phyloP scores from a whole-genome alignment of 1,140 invertebrate genomes.

The Neodiprion pinetum region DNA sequence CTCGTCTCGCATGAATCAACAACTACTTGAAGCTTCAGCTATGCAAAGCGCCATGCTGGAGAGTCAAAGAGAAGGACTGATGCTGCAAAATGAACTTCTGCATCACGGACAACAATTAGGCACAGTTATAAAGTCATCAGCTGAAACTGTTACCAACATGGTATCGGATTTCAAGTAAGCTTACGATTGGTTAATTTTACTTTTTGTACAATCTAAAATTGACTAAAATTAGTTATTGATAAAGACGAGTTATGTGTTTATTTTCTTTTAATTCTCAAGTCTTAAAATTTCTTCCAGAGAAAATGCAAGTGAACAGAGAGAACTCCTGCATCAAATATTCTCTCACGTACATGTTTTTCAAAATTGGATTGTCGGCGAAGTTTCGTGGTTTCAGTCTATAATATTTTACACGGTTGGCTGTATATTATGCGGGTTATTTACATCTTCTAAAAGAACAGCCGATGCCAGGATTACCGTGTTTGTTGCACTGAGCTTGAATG shows the following conservation, averaged over 20 bases:
- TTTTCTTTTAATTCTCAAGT: slow-evolving; percentile 21
- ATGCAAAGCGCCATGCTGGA: slow-evolving; percentile 65
- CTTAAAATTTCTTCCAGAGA: slow-evolving; percentile 40
- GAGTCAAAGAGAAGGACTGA: slow-evolving; percentile 52
- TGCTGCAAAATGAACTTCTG: slow-evolving; percentile 49
- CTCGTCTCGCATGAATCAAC: slow-evolving; percentile 61
- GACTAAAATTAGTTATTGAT: neutral
- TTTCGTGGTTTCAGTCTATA: slow-evolving; percentile 66
- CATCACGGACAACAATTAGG: slow-evolving; percentile 48
- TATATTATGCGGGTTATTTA: slow-evolving; percentile 63
- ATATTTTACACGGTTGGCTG: slow-evolving; percentile 64
- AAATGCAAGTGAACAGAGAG: slow-evolving; percentile 63
- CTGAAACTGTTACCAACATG: slow-evolving; percentile 58
- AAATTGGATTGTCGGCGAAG: slow-evolving; percentile 64
- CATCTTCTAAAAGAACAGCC: slow-evolving; percentile 61
- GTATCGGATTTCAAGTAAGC: slow-evolving; percentile 62
- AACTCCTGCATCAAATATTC: slow-evolving; percentile 66
- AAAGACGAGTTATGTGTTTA: neutral
- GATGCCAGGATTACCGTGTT: slow-evolving; percentile 64
- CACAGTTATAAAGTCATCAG: slow-evolving; percentile 44
- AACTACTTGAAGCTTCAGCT: slow-evolving; percentile 65
- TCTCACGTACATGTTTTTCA: slow-evolving; percentile 64
- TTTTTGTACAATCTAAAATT: slow-evolving; percentile 17
- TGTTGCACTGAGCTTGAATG: slow-evolving; percentile 59
- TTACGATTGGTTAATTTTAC: slow-evolving; percentile 22